phyloP scores from a whole-genome alignment of 2,888 invertebrate genomes.

The Peribatodes rhomboidaria region DNA sequence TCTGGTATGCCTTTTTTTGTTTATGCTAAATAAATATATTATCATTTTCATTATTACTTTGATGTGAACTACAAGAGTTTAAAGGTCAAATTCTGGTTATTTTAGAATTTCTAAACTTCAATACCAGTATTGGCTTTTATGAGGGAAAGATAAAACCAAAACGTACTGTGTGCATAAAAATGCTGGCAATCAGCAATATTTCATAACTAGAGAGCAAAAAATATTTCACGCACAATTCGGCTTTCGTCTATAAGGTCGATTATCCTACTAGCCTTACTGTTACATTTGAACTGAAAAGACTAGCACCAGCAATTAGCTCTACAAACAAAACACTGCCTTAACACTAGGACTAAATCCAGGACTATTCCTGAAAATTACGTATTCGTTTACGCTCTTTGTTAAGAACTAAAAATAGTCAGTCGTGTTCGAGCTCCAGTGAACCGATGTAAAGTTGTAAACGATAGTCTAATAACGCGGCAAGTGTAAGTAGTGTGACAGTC shows the following conservation, averaged over 20 bases:
- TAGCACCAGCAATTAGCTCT: background rate
- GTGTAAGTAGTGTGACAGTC: conserved; percentile 67
- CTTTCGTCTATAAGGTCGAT: background rate
- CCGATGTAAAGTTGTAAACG: conserved; percentile 52
- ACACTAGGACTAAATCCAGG: background rate
- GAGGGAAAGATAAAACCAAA: no score
- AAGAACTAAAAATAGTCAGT: conserved; percentile 1
- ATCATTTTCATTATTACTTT: no score
- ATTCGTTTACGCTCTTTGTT: background rate
- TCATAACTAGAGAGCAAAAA: no score
- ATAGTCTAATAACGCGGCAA: conserved; percentile 64
- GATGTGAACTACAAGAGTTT: no score
- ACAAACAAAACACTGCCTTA: background rate
- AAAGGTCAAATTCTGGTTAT: no score
- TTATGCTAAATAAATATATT: no score
- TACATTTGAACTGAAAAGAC: background rate
- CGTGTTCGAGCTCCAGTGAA: conserved; percentile 30
- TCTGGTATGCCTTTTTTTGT: no score
- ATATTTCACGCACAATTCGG: background rate
- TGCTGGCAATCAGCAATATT: no score
- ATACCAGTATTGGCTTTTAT: no score
- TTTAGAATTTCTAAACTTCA: no score
- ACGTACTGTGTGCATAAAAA: no score
- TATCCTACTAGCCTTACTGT: background rate
- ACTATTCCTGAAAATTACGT: background rate